Conservation (phyloP, 2,888 invertebrate genomes). For the Drosophila acutilabella region DNA sequence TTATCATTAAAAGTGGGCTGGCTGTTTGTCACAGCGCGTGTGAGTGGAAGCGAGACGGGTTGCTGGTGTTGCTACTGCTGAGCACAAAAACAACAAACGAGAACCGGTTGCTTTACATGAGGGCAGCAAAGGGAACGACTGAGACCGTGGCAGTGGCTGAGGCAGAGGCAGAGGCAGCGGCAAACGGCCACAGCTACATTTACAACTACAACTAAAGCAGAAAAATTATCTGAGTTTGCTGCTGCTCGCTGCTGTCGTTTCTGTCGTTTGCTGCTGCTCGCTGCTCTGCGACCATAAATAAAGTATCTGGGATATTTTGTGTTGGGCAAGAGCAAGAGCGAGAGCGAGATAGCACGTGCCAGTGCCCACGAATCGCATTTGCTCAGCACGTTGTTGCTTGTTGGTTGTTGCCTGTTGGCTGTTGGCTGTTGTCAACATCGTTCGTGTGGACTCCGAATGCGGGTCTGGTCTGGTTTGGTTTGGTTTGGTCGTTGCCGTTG, state of each 20-base stretch:
- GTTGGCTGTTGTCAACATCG: conserved; percentile 48
- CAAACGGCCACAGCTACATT: conserved; percentile 35
- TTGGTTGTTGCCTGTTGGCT: conserved; percentile 60
- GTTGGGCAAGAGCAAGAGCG: conserved; percentile 28
- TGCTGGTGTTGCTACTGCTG: conserved; percentile 30
- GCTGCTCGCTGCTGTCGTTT: conserved; percentile 39
- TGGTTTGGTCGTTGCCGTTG: conserved; percentile 17
- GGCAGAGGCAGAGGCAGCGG: conserved; percentile 7
- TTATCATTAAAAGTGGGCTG: conserved; percentile 83
- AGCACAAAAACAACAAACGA: conserved; percentile 19
- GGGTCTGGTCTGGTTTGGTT: conserved; percentile 10
- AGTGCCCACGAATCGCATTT: conserved; percentile 65
- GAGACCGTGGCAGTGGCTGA: conserved; percentile 3
- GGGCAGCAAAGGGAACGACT: conserved; percentile 9
- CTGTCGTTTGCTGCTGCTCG: conserved; percentile 32
- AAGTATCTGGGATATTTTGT: conserved; percentile 74
- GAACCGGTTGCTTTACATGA: conserved; percentile 69
- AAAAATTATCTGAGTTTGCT: conserved; percentile 71
- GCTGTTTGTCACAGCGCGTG: conserved; percentile 66
- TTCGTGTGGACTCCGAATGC: conserved; percentile 39
- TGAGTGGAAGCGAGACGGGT: conserved; percentile 48
- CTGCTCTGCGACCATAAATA: conserved; percentile 78
- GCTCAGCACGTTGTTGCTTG: conserved; percentile 54
- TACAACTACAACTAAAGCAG: conserved; percentile 32
- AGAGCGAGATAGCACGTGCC: conserved; percentile 57